Percentiles rank a stretch among this genome's conserved stretches.
Evolutionary conservation across 2,113 vertebrate genomes (phyloP).

Genomic region (Xenotilapia longispinis): DNA sequence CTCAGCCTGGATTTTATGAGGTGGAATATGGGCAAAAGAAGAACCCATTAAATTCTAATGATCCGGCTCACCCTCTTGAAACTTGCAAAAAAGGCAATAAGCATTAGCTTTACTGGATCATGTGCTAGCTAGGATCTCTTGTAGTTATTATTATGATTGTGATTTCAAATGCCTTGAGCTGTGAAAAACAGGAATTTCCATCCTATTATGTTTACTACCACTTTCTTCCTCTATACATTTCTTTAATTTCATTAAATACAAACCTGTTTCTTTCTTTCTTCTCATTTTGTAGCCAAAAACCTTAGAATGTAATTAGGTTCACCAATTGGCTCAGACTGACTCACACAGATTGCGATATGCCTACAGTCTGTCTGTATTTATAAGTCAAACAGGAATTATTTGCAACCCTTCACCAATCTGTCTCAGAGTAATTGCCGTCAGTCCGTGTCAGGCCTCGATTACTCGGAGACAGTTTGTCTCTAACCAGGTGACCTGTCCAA

Average conservation of each 20-base stretch:
- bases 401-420: not conserved
- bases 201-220: not conserved
- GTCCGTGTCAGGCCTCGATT: not conserved
- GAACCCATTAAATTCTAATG: not conserved
- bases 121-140: not conserved
- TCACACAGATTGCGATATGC: not conserved
- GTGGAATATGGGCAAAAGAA: not conserved
- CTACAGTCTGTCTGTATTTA: not conserved
- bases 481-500: not conserved
- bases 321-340: not conserved
- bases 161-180: not conserved
- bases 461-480: not conserved
- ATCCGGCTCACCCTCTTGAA: not conserved
- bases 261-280: not conserved
- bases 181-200: not conserved
- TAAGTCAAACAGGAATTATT: not conserved
- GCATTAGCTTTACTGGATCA: not conserved
- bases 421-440: not conserved
- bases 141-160: not conserved
- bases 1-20: not conserved
- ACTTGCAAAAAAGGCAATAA: not conserved
- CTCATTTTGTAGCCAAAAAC: not conserved
- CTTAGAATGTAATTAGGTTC: not conserved
- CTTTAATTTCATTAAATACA: not conserved
- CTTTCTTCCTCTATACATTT: not conserved